Base-by-base conservation (phyloP, 2,113 vertebrate genomes). In the Arenaria interpres region DNA sequence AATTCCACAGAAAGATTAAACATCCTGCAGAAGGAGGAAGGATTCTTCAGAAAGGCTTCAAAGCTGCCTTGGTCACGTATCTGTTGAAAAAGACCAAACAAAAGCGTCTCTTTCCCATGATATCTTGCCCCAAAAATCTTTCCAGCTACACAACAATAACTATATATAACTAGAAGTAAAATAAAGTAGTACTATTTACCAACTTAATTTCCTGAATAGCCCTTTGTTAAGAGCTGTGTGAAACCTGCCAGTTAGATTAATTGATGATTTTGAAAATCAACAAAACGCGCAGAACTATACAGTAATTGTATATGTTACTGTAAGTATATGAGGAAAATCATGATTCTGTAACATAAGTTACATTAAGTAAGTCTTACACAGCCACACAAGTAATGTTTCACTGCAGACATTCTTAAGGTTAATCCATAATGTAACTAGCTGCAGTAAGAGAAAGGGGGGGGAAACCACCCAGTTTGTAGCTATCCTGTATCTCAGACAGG, bases 371-470 rank as follows among this genome's bases (percentile, higher is more conserved):
- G 50, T 66, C 93, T 77, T 85, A 86, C 21, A 75, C 27, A 90
- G 82, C 63, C 87, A 81, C n/a, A 67, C 46, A 28, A 76, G 63
- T 68, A 78, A 57, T 54, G 74, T 95, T 91, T 90, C 67, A 96
- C 93, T 93, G 81, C 82, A 92, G 95, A 91, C 62, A 72, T 96
- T 95, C 93, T 93, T 73, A 97, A 96, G 28, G 6, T 97, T 96
- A 96, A 95, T 92, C 89, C 78, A 84, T 85, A 95, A 84, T 0
- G 9, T 84, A 92, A 95, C 94, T 95, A 95, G 86, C 90, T 96
- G 97, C 97, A 95, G 92, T 37, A 79, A 64, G 41, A 89, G 46
- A 46, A 10, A 11, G 77, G 66, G 48, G 32, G 27, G 22, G 23
- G 22, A 27, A 73, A 83, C 21, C 71, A 95, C 93, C 96, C 96